Base-by-base conservation (phyloP, 1,140 invertebrate genomes). In the Euschistus heros region DNA sequence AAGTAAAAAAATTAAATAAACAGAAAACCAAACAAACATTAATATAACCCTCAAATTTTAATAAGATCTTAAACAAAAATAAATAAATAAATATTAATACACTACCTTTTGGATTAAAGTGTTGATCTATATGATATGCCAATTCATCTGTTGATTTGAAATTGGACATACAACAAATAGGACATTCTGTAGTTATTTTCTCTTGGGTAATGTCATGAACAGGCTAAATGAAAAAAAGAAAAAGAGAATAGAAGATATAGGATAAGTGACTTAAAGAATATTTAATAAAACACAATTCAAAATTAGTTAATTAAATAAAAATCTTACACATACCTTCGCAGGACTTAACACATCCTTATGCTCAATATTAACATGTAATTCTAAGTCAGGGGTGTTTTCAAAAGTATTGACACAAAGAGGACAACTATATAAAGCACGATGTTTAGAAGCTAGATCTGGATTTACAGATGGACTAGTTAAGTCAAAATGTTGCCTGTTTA, bases 341-440 rank as follows among this genome's bases (percentile, higher is more conserved):
- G 82, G 81, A 71, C 84, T 87, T 7, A 87, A 76, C 68, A 87
- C 82, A 74, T 87, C 85, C 71, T 81, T 80, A 73, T 92, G 89
- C 72, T 89, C 87, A 24, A 89, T 85, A 74, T 92, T 92, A 0
- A 92, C 89, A 74, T 93, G 91, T 13, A 90, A 73, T 74, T 91
- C 88, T 26, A 92, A 79, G 73, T 89, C 88, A n/a, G 85, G 82
- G 13, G 82, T 82, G 66, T 84, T 84, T 22, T 82, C 78, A 74
- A 89, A 91, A 46, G 83, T 82, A 68, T 82, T 81, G 68, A 85
- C 77, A 73, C 88, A 89, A 33, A 89, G 79, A 1, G 88, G 88
- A 74, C 87, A 91, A 66, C 77, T 79, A 64, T 79, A 81, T 15
- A 75, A 70, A 63, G 73, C 72, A n/a, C 76, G 74, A 15, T 73